Evolutionary conservation across 2,888 invertebrate species (phyloP).

Genomic region (Athalia rosae): DNA sequence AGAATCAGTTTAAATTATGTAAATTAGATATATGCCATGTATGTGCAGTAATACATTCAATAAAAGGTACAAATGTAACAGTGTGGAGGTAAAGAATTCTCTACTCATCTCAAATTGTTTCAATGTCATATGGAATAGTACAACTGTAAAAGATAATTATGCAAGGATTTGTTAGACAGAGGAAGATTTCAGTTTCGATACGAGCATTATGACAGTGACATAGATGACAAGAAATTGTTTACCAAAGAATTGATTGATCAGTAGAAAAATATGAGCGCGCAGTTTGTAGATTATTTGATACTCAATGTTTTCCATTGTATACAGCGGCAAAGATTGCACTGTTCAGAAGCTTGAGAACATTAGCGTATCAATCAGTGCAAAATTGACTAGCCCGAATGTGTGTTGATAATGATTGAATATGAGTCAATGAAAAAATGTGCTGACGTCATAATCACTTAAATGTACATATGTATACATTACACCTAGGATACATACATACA

Average conservation of each 20-base stretch:
- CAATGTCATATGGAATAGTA: neutral
- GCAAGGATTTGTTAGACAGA: neutral
- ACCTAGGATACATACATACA: no score
- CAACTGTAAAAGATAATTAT: no score
- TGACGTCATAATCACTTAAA: constrained; percentile 34
- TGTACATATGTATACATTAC: neutral
- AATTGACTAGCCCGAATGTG: neutral
- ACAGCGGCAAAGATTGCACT: no score
- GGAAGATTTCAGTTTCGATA: neutral
- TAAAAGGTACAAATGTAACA: constrained; percentile 37
- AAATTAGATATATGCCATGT: constrained; percentile 35
- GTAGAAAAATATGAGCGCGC: no score
- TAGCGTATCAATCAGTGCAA: neutral
- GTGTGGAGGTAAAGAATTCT: constrained; percentile 30
- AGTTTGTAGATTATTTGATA: no score
- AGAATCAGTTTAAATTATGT: constrained; percentile 31
- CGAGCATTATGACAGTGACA: no score
- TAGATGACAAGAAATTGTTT: no score
- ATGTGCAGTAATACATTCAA: constrained; percentile 31
- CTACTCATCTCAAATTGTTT: constrained; percentile 25
- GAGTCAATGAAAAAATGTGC: constrained; percentile 8
- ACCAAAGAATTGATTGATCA: no score
- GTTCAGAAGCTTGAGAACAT: neutral
- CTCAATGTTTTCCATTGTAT: no score
- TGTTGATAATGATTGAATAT: neutral